Evolutionary conservation across 2,113 vertebrate species (phyloP), one percentile per base, ranked within the genome.

Genomic region (Passerina amoena): DNA sequence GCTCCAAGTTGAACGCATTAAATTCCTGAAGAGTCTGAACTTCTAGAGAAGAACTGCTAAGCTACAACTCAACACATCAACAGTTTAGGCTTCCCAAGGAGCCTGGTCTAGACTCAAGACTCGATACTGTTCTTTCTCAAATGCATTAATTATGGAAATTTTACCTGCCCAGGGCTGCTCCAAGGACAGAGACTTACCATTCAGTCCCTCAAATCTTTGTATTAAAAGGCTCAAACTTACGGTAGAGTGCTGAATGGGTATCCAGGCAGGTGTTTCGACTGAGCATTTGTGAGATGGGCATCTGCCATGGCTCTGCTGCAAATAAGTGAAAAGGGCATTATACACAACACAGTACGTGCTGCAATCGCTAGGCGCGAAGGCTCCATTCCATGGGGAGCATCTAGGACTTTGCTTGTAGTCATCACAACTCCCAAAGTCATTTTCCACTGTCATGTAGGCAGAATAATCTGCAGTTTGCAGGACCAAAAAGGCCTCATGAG

Each of bases 231-330:
- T 93, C 95, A 97, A 42, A 98, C 98, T 98, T 97, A 98, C 98
- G 73, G 98, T 91, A 97, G 98, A 97, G 76, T 98, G 98, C 83
- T 98, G 98, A 76, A 98, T 98, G 84, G 98, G 98, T 94, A 98
- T 98, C 98, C 98, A 98, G 57, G 97, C 95, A 96, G 98, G 98
- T 38, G 98, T 97, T 97, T 98, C 98, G 30, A 98, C 97, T 77
- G 98, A 95, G 94, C 98, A 98, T 82, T 98, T 98, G 97, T 98
- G 98, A 82, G 98, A 96, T 71, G 98, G 98, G 90, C 98, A 98
- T 97, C 98, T 98, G 94, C 98, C 97, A 96, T 98, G 98, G 89
- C 97, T 98, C 92, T 98, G 98, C 98, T 98, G 96, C 75, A 98
- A 97, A 97, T 77, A 98, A 98, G 79, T 89, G 96, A 97, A 97